These are phyloP conservation scores for Pluvianellus socialis DNA, from an alignment of 2,113 vertebrate species.

Conservation along the genomic window DNA sequence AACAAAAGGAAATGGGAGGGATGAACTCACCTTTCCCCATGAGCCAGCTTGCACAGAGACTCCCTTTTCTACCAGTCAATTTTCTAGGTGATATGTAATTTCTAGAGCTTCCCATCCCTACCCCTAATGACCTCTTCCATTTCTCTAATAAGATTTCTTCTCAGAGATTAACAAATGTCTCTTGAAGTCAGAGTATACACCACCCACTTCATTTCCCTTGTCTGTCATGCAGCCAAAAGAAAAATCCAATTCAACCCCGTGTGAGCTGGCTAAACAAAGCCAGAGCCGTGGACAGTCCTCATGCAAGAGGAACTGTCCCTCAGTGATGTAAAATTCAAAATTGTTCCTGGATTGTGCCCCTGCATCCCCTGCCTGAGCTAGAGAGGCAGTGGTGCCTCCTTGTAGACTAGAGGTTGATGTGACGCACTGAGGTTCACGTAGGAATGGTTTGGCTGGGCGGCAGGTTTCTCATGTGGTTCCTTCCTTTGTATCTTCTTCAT, in stretches of 20 bases:
- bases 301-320: neutral
- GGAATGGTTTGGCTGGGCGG: neutral
- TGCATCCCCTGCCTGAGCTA: neutral
- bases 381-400: neutral
- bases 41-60: neutral
- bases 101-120: neutral
- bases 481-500: neutral
- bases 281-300: neutral
- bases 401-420: neutral
- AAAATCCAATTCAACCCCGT: neutral
- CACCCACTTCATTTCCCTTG: neutral
- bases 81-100: neutral
- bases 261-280: neutral
- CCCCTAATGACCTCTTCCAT: neutral
- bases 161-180: constrained; percentile 27
- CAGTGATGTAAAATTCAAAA: neutral
- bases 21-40: neutral
- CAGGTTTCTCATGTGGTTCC: neutral
- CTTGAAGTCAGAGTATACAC: neutral
- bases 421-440: neutral
- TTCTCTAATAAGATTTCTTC: constrained; percentile 24
- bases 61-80: neutral
- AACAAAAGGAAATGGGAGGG: neutral
- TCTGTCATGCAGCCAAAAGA: neutral
- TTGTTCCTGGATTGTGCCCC: neutral